Evolutionary conservation across 2,888 invertebrate species (phyloP), one percentile per base, ranked within the genome.

Genomic region (Laothoe populi): DNA sequence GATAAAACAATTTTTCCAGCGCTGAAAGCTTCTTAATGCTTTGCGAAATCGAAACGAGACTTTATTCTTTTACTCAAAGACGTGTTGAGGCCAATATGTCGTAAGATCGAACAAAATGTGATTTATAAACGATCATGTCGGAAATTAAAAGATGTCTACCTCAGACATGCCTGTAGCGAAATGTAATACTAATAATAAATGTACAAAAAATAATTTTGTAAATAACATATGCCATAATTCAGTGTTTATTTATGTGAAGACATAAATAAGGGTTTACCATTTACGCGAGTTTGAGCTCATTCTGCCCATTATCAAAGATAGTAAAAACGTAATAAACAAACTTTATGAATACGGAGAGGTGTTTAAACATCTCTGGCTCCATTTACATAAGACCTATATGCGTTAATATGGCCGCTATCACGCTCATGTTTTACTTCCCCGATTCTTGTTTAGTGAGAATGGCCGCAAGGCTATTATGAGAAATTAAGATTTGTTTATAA

Each of bases 1-100:
- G 73, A 70, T 63, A 63, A 63, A 63, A 57, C 70, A 66, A 64
- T 70, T 70, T 70, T 67, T 69, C 44, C 62, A 16, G 63, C 65
- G 66, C 60, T 61, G 65, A 65, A 67, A 71, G 66, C 68, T 67
- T 67, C 61, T 63, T 63, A 62, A 66, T 66, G 66, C 65, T 58
- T 61, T 57, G 40, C 46, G 44, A 62, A 53, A 42, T 53, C 46
- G 58, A 57, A 59, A 65, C 53, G 45, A 63, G 60, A 57, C 60
- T 35, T 7, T 24, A 58, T 46, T 57, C 31, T 46, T 35, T 62
- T 58, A 57, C 40, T 40, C 40, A 40, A 35, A 19, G 38, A 5
- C 40, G 38, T 53, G 35, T 53, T 53, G 19, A 10, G 40, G n/a
- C 7, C 57, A 57, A 57, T 57, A 57, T 11, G 57, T n/a, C 40